These are phyloP conservation scores for Oncorhynchus kisutch DNA, from an alignment of 2,113 vertebrate species.

Conservation along the genomic window DNA sequence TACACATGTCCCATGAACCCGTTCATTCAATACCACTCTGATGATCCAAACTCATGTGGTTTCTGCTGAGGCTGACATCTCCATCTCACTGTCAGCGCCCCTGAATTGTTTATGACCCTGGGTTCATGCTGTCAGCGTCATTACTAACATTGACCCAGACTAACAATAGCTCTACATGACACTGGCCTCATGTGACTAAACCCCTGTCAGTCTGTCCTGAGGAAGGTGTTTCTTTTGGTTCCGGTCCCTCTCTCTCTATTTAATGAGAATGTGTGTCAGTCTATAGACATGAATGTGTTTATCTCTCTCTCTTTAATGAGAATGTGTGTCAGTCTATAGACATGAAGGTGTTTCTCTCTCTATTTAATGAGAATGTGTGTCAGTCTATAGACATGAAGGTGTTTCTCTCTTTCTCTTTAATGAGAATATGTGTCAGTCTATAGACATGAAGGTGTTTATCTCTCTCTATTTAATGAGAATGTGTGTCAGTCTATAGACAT, in stretches of 20 bases:
- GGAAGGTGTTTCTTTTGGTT: slow-evolving; percentile 46
- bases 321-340: slow-evolving; percentile 17
- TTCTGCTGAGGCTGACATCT: slow-evolving; percentile 47
- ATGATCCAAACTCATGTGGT: neutral
- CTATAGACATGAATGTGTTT: slow-evolving; percentile 55
- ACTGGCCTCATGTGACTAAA: slow-evolving; percentile 56
- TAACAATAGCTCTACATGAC: slow-evolving; percentile 69
- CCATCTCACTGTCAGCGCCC: slow-evolving; percentile 37
- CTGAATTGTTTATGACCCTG: slow-evolving; percentile 61
- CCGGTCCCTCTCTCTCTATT: slow-evolving; percentile 32
- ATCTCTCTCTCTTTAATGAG: slow-evolving; percentile 18
- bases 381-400: no score
- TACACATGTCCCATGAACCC: neutral
- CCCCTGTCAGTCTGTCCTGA: slow-evolving; percentile 50
- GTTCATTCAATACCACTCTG: neutral
- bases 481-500: no score
- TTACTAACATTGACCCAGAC: slow-evolving; percentile 67
- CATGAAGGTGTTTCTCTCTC: no score
- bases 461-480: no score
- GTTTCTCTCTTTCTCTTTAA: no score
- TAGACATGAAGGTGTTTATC: no score
- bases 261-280: slow-evolving; percentile 39
- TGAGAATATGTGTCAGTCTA: no score
- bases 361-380: no score
- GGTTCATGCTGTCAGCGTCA: slow-evolving; percentile 69